Evolutionary conservation across 2,888 invertebrate genomes (phyloP), one percentile per base, ranked within the genome.

Genomic region (Phorcus lineatus): DNA sequence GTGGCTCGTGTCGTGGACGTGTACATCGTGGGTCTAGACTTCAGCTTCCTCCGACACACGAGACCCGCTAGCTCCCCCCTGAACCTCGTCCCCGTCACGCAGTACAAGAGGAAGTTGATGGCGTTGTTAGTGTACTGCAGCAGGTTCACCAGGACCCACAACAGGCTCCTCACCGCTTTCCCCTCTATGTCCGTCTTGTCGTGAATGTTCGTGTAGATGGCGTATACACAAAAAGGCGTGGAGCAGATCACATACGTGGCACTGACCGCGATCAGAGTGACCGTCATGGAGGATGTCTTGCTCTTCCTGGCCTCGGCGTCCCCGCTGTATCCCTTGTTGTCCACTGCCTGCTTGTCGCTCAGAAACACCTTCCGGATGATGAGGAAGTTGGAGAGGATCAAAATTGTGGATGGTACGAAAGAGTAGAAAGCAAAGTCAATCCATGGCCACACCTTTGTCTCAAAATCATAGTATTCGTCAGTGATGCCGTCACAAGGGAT

Each of bases 51-150:
- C 52, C 24, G 7, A 74, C 52, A 74, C 24, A n/a, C 40, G 53
- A 74, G 16, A n/a, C 24, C 52, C 16, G 9, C 22, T 13, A 74
- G 47, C 24, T 74, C 74, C 9, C 36, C 17, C 53, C 74, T 47
- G 52, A 74, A 74, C 7, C 74, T 40, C 17, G 40, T n/a, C 24
- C 74, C 74, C 40, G 52, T 74, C 40, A 40, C 52, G 4, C 47
- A 52, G 74, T 74, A 74, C 52, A 74, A 13, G 9, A 74, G 11
- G 24, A 74, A 74, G 24, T 74, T 74, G 6, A 74, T 74, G 52
- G 52, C 19, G 74, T 74, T 74, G 52, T 74, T 74, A 16, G 22
- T 22, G 74, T 74, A 74, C 52, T 47, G 47, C 47, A 74, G 24
- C 19, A 74, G 40, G 52, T 47, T 74, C 1, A 74, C 74, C 11